Percentiles rank a stretch among this genome's conserved stretches.
Evolutionary conservation across 2,113 vertebrate genomes (phyloP).

Genomic region (Tenrec ecaudatus): DNA sequence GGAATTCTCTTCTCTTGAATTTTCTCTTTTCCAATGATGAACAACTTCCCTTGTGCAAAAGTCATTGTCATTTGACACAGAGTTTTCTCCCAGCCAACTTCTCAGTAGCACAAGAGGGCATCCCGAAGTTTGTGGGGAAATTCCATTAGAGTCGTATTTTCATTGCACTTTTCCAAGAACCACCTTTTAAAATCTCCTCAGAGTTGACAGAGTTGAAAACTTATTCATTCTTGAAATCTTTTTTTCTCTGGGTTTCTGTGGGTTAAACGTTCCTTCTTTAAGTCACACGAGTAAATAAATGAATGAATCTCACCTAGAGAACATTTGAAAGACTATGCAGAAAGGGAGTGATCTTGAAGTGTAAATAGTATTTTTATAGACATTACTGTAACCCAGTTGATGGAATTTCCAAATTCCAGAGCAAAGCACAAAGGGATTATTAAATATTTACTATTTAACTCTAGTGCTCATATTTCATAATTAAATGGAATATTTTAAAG

Average conservation of each 20-base stretch:
- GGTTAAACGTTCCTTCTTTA: not conserved
- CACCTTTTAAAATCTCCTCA: too few relatives aligned
- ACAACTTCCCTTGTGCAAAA: not conserved
- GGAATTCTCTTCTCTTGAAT: not conserved
- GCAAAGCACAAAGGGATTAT: not conserved
- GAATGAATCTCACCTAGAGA: not conserved
- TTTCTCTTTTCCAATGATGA: slow-evolving; percentile 2
- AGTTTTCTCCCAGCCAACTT: not conserved
- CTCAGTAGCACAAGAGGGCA: not conserved
- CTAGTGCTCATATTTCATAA: slow-evolving; percentile 33
- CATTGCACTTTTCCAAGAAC: too few relatives aligned
- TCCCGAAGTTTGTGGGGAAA: too few relatives aligned
- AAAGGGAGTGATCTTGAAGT: not conserved
- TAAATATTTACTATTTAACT: slow-evolving; percentile 16
- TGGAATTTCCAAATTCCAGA: not conserved
- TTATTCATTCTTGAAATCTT: not conserved
- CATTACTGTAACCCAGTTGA: not conserved
- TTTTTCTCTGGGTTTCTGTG: not conserved
- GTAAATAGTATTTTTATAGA: not conserved
- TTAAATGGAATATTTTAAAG: not conserved
- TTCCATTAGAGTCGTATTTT: too few relatives aligned
- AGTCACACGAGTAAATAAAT: slow-evolving; percentile 1
- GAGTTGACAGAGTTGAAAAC: not conserved
- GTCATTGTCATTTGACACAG: not conserved
- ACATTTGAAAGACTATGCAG: not conserved